Percentiles rank a stretch among this genome's conserved stretches.
phyloP scores from a whole-genome alignment of 2,797 vertebrate species.

The Leptatherina wallacei region DNA sequence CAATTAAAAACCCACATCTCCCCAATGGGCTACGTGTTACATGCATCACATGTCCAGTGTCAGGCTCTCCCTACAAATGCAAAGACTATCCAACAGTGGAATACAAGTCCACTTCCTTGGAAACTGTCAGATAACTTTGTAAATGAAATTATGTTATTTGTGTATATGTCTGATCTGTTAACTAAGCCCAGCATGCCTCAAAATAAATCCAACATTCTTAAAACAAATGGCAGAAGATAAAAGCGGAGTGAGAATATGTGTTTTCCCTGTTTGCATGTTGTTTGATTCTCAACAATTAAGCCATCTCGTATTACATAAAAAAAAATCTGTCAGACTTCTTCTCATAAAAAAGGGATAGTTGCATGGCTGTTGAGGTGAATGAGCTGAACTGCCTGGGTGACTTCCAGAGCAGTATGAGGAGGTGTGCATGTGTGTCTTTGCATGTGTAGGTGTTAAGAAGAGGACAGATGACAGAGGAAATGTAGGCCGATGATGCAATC shows the following conservation, averaged over 20 bases:
- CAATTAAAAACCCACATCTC: conserved; percentile 45
- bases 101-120: neutral
- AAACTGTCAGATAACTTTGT: neutral
- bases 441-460: conserved; percentile 48
- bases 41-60: conserved; percentile 23
- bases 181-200: neutral
- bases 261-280: neutral
- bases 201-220: conserved; percentile 1
- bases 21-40: conserved; percentile 46
- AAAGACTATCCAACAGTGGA: conserved; percentile 4
- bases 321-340: conserved; percentile 27
- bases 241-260: conserved; percentile 12
- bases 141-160: neutral
- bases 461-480: conserved; percentile 54
- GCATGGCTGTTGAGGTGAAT: conserved; percentile 48
- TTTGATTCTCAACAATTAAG: conserved; percentile 37
- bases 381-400: conserved; percentile 24
- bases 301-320: conserved; percentile 40
- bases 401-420: conserved; percentile 38
- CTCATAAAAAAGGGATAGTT: conserved; percentile 47
- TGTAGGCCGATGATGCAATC: conserved; percentile 57
- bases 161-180: conserved; percentile 3
- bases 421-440: conserved; percentile 27
- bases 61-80: conserved; percentile 12
- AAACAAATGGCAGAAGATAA: conserved; percentile 22